Evolutionary conservation across 2,113 vertebrate genomes (phyloP), one percentile per base, ranked within the genome.

Genomic region (Myxocyprinus asiaticus): DNA sequence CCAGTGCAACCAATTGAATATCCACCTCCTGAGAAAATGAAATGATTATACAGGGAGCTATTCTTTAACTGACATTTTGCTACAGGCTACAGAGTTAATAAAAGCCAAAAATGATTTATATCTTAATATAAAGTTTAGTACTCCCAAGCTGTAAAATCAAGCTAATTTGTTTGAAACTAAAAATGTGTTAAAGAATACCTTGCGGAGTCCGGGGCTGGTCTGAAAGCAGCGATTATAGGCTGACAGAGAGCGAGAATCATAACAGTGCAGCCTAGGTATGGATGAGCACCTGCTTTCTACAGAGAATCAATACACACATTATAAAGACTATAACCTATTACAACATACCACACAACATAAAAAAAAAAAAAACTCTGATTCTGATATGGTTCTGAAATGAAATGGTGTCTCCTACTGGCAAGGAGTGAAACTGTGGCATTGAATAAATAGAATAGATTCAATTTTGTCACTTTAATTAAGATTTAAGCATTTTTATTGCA

Each of bases 1-100:
- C 88, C 92, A 93, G n/a, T 96, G 94, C 78, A 91, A 85, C 94
- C 94, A 95, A 79, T 91, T 95, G 88, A 96, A 96, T 17, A 94
- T 77, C 1, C 87, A 85, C 76, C 95, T 92, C 82, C 95, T 97
- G 82, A 45, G 83, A 86, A 87, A 58, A 71, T 45, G 8, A 69
- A 65, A 45, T 8, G 8, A 55, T 64, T 53, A n/a, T 53, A 14
- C 50, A 50, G 8, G 51, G 5, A 22, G 10, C 14, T 15, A 44
- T 45, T 3, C 45, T 65, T 65, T 53, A 51, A 33, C 12, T 62
- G 42, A 33, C 22, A 33, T 33, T 33, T 33, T 33, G 22, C 22
- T 33, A 33, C 22, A 33, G 22, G 22, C 22, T 1, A 33, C 22
- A 33, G 22, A 33, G 22, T 3, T 33, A 33, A 33, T 33, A 33